These are phyloP conservation scores for Meleagris gallopavo DNA, from an alignment of 2,113 vertebrate genomes.

Conservation along the genomic window DNA sequence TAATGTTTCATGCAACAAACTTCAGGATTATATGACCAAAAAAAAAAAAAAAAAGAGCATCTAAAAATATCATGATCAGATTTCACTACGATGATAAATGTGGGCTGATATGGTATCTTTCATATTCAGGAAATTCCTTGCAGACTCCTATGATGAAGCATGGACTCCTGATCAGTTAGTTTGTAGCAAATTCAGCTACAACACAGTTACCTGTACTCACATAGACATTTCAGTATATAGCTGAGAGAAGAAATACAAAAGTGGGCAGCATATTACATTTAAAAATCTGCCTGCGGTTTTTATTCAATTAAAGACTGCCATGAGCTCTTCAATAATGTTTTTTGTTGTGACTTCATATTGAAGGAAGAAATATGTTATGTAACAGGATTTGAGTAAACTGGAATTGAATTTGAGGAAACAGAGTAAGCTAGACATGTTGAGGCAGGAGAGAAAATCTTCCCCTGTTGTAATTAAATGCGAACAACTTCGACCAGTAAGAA, in stretches of 20 bases:
- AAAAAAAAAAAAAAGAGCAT: background rate
- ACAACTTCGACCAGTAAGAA: background rate
- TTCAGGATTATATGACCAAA: background rate
- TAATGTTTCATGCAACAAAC: background rate
- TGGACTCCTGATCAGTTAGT: background rate
- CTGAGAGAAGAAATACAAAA: background rate
- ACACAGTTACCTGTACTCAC: background rate
- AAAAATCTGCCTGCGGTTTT: background rate
- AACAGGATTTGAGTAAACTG: background rate
- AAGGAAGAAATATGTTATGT: background rate
- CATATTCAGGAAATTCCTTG: conserved; percentile 18
- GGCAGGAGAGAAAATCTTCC: background rate
- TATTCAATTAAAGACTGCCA: background rate
- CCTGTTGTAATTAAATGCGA: background rate
- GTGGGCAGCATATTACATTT: background rate
- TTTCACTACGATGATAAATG: conserved; percentile 5
- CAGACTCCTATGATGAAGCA: background rate
- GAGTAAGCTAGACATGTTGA: background rate
- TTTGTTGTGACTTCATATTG: background rate
- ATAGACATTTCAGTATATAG: background rate
- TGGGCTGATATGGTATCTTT: background rate
- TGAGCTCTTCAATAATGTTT: background rate
- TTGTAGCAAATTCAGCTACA: conserved; percentile 3
- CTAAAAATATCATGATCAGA: background rate
- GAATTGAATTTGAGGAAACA: background rate